A percentile compares a stretch with the other conserved stretches of the same genome.
phyloP scores from a whole-genome alignment of 2,888 invertebrate genomes.

The Clusia tigrina region DNA sequence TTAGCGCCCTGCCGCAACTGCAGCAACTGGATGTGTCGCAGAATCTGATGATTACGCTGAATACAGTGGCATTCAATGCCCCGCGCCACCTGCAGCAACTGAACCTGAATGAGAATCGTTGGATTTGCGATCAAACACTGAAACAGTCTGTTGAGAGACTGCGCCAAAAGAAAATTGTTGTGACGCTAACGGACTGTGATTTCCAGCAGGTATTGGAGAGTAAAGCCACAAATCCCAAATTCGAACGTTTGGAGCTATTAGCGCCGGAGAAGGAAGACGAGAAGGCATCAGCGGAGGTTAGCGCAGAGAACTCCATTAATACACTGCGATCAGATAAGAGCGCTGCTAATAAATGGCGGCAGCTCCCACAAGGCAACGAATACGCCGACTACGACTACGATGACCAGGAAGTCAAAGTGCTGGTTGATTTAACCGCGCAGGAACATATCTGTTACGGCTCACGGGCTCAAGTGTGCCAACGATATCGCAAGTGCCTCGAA shows the following conservation, averaged over 20 bases:
- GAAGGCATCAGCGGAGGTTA: conserved; percentile 25
- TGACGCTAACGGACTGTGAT: conserved; percentile 48
- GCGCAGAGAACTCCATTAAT: too few species aligned
- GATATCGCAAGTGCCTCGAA: conserved; percentile 51
- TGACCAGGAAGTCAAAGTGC: not conserved
- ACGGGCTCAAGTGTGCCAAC: conserved; percentile 46
- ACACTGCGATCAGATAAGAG: too few species aligned
- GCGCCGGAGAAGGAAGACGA: conserved; percentile 25
- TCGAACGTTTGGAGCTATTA: conserved; percentile 52
- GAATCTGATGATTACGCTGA: conserved; percentile 69
- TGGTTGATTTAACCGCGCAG: not conserved
- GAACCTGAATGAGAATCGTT: conserved; percentile 68
- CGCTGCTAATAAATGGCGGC: too few species aligned
- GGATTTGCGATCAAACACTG: conserved; percentile 67
- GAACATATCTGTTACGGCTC: conserved; percentile 41
- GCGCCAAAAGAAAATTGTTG: conserved; percentile 42
- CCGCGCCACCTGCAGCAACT: conserved; percentile 66
- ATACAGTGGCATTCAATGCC: conserved; percentile 65
- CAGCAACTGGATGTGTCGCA: conserved; percentile 69
- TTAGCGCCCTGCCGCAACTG: conserved; percentile 68
- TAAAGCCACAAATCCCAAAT: conserved; percentile 24
- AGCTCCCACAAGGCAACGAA: not conserved
- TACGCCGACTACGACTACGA: conserved; percentile 14
- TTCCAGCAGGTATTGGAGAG: conserved; percentile 30
- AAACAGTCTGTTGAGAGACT: conserved; percentile 47